Evolutionary conservation across 2,888 invertebrate species (phyloP).

Genomic region (Athalia rosae): DNA sequence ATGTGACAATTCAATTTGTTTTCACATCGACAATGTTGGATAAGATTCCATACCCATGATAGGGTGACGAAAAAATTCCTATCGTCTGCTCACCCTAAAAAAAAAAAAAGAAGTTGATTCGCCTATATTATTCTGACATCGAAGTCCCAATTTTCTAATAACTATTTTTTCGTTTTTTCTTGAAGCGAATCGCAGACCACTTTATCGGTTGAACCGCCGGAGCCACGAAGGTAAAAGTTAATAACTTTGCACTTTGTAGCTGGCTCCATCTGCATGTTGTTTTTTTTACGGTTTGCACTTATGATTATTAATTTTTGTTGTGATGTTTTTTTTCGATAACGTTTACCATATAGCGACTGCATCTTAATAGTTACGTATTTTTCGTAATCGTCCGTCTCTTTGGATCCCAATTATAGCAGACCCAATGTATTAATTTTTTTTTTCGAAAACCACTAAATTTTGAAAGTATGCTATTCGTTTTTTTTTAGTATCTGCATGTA

Average conservation of each 20-base stretch:
- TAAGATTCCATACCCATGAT: too few species aligned
- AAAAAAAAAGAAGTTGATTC: neutral
- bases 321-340: neutral
- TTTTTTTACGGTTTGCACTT: constrained; percentile 4
- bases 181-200: constrained; percentile 65
- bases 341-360: too few species aligned
- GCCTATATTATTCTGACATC: neutral
- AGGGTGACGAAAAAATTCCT: too few species aligned
- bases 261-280: constrained; percentile 61
- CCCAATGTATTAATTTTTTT: too few species aligned
- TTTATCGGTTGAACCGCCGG: constrained; percentile 68
- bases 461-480: too few species aligned
- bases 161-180: constrained; percentile 61
- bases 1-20: too few species aligned
- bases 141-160: constrained; percentile 49
- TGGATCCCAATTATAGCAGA: neutral
- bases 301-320: constrained; percentile 5
- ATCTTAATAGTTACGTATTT: too few species aligned
- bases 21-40: too few species aligned
- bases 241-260: constrained; percentile 57
- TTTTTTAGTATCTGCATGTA: too few species aligned
- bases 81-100: too few species aligned
- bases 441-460: too few species aligned
- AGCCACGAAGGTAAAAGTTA: constrained; percentile 71
- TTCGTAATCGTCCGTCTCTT: neutral